Conservation (phyloP, 2,888 invertebrate genomes). For the Dioctria rufipes region DNA sequence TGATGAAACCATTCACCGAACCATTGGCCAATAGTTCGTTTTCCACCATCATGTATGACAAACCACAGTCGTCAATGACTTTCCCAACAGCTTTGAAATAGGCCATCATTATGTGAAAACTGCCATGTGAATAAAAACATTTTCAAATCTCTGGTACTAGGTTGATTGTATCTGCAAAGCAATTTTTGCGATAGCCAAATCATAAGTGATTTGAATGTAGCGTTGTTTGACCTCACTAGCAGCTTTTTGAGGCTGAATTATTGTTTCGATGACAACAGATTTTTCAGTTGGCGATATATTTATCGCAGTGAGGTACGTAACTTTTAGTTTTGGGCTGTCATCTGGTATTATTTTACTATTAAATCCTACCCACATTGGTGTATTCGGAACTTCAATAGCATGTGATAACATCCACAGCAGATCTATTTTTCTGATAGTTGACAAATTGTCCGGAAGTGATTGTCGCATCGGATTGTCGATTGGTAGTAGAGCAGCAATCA, state of each 20-base stretch:
- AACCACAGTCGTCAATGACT: slow-evolving; percentile 56
- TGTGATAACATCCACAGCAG: too few species aligned
- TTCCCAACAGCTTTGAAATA: slow-evolving; percentile 61
- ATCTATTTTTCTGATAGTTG: too few species aligned
- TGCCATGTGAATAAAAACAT: slow-evolving; percentile 61
- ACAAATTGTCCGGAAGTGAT: too few species aligned
- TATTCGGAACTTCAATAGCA: too few species aligned
- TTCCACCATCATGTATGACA: slow-evolving; percentile 53
- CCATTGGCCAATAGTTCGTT: slow-evolving; percentile 46
- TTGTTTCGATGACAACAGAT: slow-evolving; percentile 62
- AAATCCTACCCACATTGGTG: too few species aligned
- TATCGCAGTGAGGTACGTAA: too few species aligned
- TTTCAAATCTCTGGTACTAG: slow-evolving; percentile 59
- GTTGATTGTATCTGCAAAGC: slow-evolving; percentile 62
- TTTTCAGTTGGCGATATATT: too few species aligned
- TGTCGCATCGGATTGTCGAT: too few species aligned
- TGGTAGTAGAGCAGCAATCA: too few species aligned
- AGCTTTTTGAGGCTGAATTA: slow-evolving; percentile 61
- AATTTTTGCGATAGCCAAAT: slow-evolving; percentile 56
- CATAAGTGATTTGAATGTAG: slow-evolving; percentile 58
- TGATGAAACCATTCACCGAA: slow-evolving; percentile 17
- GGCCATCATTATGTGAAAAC: slow-evolving; percentile 61
- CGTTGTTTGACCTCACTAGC: slow-evolving; percentile 58
- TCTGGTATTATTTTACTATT: too few species aligned
- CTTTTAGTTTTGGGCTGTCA: too few species aligned